These are phyloP conservation scores for Australoheros scitulus DNA, from an alignment of 2,113 vertebrate species.

Conservation along the genomic window DNA sequence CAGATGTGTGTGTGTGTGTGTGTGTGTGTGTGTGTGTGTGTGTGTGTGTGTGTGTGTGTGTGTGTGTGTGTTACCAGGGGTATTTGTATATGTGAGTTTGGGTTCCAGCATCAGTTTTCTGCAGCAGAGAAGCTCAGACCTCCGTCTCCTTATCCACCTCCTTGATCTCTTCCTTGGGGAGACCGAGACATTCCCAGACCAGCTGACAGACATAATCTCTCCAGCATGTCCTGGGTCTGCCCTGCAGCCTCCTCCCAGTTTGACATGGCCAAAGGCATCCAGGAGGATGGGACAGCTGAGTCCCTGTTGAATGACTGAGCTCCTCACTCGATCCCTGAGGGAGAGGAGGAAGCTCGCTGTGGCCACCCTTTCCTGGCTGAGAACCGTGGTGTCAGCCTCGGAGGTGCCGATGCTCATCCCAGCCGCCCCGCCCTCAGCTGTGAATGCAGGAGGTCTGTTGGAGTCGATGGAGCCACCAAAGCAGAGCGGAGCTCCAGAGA, in stretches of 20 bases:
- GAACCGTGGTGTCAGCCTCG: background rate
- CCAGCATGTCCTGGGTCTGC: background rate
- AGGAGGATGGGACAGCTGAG: background rate
- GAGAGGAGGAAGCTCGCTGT: background rate
- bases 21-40: too few relatives aligned
- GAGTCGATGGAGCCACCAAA: background rate
- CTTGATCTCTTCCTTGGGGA: too few relatives aligned
- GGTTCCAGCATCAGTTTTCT: too few relatives aligned
- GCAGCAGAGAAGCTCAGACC: background rate
- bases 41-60: background rate
- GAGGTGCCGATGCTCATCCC: background rate
- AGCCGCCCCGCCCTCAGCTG: too few relatives aligned
- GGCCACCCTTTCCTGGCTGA: background rate
- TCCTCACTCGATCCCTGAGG: background rate
- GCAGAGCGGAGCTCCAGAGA: background rate
- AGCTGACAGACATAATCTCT: background rate
- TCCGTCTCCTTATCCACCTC: background rate
- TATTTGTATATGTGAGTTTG: background rate
- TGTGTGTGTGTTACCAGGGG: background rate
- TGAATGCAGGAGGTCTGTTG: background rate
- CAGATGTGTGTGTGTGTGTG: too few relatives aligned
- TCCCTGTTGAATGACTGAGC: background rate
- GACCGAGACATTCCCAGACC: background rate
- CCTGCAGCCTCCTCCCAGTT: background rate
- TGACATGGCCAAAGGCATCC: background rate